Base-by-base conservation (phyloP, 2,797 vertebrate species). In the Etheostoma perlongum region DNA sequence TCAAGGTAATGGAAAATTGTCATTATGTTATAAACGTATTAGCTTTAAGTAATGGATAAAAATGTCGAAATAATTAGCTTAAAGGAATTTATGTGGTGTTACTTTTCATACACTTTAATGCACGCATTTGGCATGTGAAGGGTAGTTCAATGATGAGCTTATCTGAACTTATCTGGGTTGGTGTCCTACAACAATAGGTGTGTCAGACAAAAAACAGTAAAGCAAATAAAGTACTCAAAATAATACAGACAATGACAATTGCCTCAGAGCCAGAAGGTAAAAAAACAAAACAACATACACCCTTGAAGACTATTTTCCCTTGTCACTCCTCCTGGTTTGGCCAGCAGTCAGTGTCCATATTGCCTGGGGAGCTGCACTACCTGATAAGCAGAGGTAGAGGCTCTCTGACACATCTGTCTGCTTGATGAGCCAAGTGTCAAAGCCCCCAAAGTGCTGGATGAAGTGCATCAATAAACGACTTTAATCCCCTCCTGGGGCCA, bases 391-490 rank as follows among this genome's bases (percentile, higher is more conserved):
- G 71, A 90, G 81, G 84, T 90, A 88, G 83, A 86, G 65, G 72
- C 85, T 91, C 89, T 90, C 84, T 90, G 90, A 95, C 93, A 94
- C 93, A 94, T 92, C 92, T 91, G 93, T 93, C 92, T 89, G 81
- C 91, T 88, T 94, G 94, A 95, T 90, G 89, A 91, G 91, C 92
- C 90, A 93, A 92, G 89, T 92, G 93, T 94, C 93, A 94, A 90
- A 92, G 92, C 85, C 91, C 87, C 85, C 85, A 90, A 91, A 89
- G 88, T 93, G 89, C 83, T 87, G 91, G 93, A 94, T 93, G 91
- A 89, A 95, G 91, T 92, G 94, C 91, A 93, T 94, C 92, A 94
- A 94, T 94, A 94, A 93, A 94, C 82, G 87, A 86, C 90, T 93
- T 93, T 95, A 95, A 95, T 94, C 92, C 92, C 82, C 93, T 89